Evolutionary conservation across 53 echinoderm and acorn worm genomes (phyloP).

Genomic region (Holothuria leucospilota): DNA sequence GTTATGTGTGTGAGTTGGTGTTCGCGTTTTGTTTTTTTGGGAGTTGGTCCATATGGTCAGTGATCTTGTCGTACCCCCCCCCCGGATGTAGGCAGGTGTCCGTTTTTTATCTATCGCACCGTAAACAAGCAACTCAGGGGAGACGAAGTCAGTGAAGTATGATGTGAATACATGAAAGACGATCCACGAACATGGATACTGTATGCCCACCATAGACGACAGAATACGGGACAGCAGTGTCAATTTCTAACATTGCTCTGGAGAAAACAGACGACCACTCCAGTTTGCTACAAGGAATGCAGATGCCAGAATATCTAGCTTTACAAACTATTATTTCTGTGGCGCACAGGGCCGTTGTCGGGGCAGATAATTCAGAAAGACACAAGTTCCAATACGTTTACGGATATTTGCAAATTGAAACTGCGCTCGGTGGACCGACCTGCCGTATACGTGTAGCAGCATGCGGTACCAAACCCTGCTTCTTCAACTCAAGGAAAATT

Average conservation of each 20-base stretch:
- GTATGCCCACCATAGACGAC: not conserved
- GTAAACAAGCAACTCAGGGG: too few relatives aligned
- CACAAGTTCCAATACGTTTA: not conserved
- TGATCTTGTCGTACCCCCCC: too few relatives aligned
- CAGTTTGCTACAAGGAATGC: conserved; percentile 43
- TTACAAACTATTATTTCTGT: conserved; percentile 61
- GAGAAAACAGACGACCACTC: conserved; percentile 52
- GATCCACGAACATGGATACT: conserved; percentile 39
- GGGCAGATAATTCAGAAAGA: conserved; percentile 22
- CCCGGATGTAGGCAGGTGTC: too few relatives aligned
- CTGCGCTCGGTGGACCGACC: conserved; percentile 37
- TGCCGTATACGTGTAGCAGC: conserved; percentile 49
- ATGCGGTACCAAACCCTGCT: conserved; percentile 53
- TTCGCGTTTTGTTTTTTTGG: too few relatives aligned
- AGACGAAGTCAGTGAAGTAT: not conserved
- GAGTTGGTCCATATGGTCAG: too few relatives aligned
- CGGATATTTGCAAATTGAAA: conserved; percentile 52
- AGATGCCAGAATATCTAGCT: conserved; percentile 62
- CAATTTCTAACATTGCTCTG: conserved; percentile 50
- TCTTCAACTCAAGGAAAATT: conserved; percentile 48
- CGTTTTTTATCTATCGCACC: too few relatives aligned
- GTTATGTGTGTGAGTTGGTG: too few relatives aligned
- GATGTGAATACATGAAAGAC: not conserved
- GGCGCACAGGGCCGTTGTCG: conserved; percentile 45
- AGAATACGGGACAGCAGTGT: conserved; percentile 27